A percentile compares a stretch with the other conserved stretches of the same genome.
These are phyloP conservation scores for Falco concolor DNA, from an alignment of 2,797 vertebrate genomes.

Conservation along the genomic window DNA sequence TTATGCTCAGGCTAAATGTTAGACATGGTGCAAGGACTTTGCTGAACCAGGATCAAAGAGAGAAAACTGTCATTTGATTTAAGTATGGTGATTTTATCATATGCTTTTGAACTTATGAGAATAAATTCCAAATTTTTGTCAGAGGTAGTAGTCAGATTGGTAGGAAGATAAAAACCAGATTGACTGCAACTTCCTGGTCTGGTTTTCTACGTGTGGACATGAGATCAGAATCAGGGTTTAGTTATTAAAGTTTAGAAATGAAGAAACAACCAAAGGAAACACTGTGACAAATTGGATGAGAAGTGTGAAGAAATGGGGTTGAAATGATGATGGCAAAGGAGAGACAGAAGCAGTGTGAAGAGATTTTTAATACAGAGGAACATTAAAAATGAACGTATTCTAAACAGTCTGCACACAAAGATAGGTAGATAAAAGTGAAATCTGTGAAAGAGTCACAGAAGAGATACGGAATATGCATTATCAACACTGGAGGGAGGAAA, in stretches of 20 bases:
- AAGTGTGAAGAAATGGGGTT: background rate
- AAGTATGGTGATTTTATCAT: background rate
- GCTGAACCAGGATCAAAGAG: background rate
- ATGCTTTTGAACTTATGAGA: background rate
- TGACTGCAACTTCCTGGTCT: background rate
- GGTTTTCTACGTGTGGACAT: background rate
- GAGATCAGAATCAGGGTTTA: background rate
- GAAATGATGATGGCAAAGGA: background rate
- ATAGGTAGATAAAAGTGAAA: background rate
- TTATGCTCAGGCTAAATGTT: background rate
- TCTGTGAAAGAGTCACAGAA: background rate
- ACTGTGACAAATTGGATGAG: background rate
- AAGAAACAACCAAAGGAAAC: background rate
- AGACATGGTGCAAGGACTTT: background rate
- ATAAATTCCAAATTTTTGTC: background rate
- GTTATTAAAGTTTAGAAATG: background rate
- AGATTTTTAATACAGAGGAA: background rate
- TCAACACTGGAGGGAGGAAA: background rate
- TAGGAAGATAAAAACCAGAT: background rate
- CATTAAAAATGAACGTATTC: background rate
- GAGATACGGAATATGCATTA: background rate
- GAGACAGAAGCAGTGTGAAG: background rate
- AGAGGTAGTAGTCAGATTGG: background rate
- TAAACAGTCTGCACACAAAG: background rate
- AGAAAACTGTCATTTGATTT: background rate